Evolutionary conservation across 2,797 vertebrate genomes (phyloP).

Genomic region (Carapus acus): DNA sequence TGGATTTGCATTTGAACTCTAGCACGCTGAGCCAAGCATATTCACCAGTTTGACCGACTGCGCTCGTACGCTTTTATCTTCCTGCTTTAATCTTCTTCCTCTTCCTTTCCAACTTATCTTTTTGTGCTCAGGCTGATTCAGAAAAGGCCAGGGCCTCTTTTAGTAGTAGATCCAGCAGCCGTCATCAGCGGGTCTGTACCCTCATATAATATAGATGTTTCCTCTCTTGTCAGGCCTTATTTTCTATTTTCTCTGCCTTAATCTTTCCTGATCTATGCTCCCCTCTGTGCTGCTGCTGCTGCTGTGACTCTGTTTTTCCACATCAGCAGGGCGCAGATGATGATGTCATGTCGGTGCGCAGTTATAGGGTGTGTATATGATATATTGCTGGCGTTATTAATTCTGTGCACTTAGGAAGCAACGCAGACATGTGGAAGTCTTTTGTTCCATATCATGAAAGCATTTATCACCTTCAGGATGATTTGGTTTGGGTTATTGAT

Average conservation of each 20-base stretch:
- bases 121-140: slow-evolving; percentile 85
- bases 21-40: slow-evolving; percentile 19
- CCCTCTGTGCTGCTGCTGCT: slow-evolving; percentile 43
- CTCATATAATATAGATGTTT: slow-evolving; percentile 39
- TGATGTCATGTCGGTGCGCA: slow-evolving; percentile 70
- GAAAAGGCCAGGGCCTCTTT: slow-evolving; percentile 84
- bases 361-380: slow-evolving; percentile 78
- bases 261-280: slow-evolving; percentile 38
- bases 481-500: slow-evolving; percentile 11
- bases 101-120: slow-evolving; percentile 52
- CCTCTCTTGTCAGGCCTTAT: slow-evolving; percentile 35
- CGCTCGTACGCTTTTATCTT: slow-evolving; percentile 27
- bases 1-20: slow-evolving; percentile 33
- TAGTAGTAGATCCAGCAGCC: slow-evolving; percentile 73
- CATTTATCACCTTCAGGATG: slow-evolving; percentile 1
- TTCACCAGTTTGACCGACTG: slow-evolving; percentile 17
- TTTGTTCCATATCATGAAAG: slow-evolving; percentile 18
- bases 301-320: slow-evolving; percentile 55
- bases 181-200: slow-evolving; percentile 86
- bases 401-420: slow-evolving; percentile 1
- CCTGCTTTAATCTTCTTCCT: no score
- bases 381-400: slow-evolving; percentile 45
- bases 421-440: slow-evolving; percentile 27
- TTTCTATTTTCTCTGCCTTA: slow-evolving; percentile 48
- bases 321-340: slow-evolving; percentile 69